A percentile compares a stretch with the other conserved stretches of the same genome.
Conservation (phyloP, 1,140 invertebrate species). For the Anagrus nilaparvatae region DNA sequence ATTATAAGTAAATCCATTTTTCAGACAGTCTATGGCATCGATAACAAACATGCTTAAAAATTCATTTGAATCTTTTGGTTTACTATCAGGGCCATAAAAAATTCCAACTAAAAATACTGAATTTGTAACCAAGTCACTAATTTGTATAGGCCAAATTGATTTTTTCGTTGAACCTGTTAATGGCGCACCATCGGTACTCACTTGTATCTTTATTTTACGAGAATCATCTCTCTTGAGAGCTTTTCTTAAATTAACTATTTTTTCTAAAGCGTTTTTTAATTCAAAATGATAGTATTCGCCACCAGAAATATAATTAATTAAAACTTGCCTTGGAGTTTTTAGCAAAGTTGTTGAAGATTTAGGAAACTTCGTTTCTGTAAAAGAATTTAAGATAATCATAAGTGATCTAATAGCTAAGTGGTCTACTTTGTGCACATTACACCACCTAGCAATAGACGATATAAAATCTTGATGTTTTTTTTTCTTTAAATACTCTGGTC, state of each 20-base stretch:
- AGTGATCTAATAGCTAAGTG: no score
- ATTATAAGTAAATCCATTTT: conserved; percentile 8
- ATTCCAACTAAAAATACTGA: conserved; percentile 18
- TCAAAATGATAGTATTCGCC: conserved; percentile 17
- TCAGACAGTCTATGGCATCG: conserved; percentile 7
- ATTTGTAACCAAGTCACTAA: conserved; percentile 7
- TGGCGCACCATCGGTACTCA: conserved; percentile 21
- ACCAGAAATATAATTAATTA: conserved; percentile 6
- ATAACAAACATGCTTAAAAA: conserved; percentile 17
- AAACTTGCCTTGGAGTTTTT: conserved; percentile 9
- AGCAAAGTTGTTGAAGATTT: conserved; percentile 10
- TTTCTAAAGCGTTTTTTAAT: conserved; percentile 5
- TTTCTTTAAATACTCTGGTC: no score
- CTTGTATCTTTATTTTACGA: conserved; percentile 10
- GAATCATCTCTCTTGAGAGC: background rate
- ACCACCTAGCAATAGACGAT: no score
- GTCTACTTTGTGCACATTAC: no score
- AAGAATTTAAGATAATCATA: no score
- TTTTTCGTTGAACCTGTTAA: conserved; percentile 8
- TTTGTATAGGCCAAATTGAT: conserved; percentile 21
- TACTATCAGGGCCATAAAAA: conserved; percentile 16
- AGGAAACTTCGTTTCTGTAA: no score
- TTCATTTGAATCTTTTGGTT: conserved; percentile 13
- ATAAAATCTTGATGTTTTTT: no score
- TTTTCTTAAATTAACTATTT: conserved; percentile 4